Evolutionary conservation across 2,797 vertebrate genomes (phyloP).

Genomic region (Chloroceryle amazona): DNA sequence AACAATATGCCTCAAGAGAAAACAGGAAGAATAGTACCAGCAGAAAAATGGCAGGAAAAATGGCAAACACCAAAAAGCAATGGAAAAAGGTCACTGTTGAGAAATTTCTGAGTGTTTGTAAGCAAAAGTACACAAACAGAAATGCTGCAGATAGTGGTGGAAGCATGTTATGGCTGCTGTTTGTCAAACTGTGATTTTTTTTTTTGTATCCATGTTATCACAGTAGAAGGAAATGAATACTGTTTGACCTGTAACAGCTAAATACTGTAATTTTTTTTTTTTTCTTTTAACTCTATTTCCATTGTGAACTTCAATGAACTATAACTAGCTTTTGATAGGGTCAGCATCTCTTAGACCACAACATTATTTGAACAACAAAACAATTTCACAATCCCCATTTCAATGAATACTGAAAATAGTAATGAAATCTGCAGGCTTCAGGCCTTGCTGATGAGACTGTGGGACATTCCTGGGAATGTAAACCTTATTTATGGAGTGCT

Average conservation of each 20-base stretch:
- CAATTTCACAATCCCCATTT: neutral
- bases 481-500: neutral
- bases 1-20: constrained; percentile 16
- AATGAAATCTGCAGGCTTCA: neutral
- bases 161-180: neutral
- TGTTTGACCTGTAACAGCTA: neutral
- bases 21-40: constrained; percentile 49
- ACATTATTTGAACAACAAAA: neutral
- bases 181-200: neutral
- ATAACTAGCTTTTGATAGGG: neutral
- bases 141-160: neutral
- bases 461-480: neutral
- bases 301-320: neutral
- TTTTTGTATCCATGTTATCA: neutral
- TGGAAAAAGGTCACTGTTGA: neutral
- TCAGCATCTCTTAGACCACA: neutral
- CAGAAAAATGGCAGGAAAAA: constrained; percentile 29
- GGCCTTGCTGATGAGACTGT: neutral
- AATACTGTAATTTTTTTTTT: neutral
- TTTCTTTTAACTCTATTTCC: neutral
- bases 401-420: neutral
- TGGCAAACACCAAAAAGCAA: neutral
- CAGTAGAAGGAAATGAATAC: neutral
- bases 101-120: neutral
- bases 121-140: neutral